phyloP scores from a whole-genome alignment of 2,797 vertebrate genomes.

The Odontamblyopus lacepedii region DNA sequence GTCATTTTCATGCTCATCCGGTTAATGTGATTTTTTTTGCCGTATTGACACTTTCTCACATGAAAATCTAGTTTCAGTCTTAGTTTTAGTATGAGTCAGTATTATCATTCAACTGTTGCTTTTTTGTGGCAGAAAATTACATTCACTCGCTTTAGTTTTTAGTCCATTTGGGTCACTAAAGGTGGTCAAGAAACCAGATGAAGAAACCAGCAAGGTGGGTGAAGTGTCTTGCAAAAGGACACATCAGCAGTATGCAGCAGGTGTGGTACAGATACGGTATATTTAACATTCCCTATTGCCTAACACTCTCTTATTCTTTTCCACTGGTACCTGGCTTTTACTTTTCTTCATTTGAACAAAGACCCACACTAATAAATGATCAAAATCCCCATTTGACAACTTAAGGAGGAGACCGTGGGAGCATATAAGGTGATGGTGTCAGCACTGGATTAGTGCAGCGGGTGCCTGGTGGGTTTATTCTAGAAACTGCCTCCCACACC shows the following conservation, averaged over 20 bases:
- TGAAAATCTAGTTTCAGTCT: too few species aligned
- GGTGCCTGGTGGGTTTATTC: slow-evolving; percentile 36
- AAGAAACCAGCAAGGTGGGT: neutral
- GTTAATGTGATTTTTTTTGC: too few species aligned
- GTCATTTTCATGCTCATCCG: too few species aligned
- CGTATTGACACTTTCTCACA: too few species aligned
- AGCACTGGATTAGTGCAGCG: slow-evolving; percentile 26
- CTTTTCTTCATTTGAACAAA: slow-evolving; percentile 11
- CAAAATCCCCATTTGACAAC: slow-evolving; percentile 3
- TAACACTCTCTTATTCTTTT: neutral
- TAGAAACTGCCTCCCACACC: slow-evolving; percentile 50
- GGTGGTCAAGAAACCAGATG: too few species aligned
- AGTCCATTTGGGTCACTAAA: too few species aligned
- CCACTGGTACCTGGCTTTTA: neutral
- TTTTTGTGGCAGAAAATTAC: too few species aligned
- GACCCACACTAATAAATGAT: slow-evolving; percentile 7
- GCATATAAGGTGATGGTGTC: slow-evolving; percentile 33
- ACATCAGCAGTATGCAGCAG: too few species aligned
- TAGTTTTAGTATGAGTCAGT: too few species aligned
- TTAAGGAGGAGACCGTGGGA: slow-evolving; percentile 4
- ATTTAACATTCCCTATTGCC: too few species aligned
- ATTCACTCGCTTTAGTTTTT: too few species aligned
- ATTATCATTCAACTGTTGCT: neutral
- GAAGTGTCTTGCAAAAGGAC: neutral
- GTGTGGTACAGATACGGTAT: too few species aligned